phyloP scores from a whole-genome alignment of 1,140 invertebrate species.

The Lordiphosa stackelbergi region DNA sequence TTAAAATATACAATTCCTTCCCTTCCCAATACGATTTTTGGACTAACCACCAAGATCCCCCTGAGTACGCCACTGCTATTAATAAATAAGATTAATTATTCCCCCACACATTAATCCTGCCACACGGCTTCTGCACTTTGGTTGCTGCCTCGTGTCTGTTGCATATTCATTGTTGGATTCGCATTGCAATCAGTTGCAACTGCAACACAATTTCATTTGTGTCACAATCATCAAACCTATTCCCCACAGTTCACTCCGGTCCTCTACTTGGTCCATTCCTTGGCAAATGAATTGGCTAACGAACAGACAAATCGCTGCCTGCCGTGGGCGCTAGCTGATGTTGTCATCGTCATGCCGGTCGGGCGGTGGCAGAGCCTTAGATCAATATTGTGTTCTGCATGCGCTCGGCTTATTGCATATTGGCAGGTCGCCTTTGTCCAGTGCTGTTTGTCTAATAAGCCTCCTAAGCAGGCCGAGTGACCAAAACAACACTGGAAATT shows the following conservation, averaged over 20 bases:
- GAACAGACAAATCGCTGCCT: conserved; percentile 36
- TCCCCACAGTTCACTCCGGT: neutral
- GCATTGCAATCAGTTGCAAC: too few relatives aligned
- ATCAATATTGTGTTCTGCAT: conserved; percentile 27
- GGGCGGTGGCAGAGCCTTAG: conserved; percentile 1
- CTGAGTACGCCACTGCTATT: too few relatives aligned
- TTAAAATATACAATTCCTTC: too few relatives aligned
- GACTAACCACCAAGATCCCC: too few relatives aligned
- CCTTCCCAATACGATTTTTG: too few relatives aligned
- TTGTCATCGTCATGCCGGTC: conserved; percentile 17
- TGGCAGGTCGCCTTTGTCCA: conserved; percentile 26
- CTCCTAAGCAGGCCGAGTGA: conserved; percentile 50
- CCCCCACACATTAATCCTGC: too few relatives aligned
- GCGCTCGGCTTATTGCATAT: conserved; percentile 22
- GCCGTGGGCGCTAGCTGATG: conserved; percentile 19
- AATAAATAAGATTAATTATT: too few relatives aligned
- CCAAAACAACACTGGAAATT: conserved; percentile 30
- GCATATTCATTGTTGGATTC: too few relatives aligned
- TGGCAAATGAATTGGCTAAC: conserved; percentile 59
- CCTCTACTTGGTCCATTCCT: conserved; percentile 2
- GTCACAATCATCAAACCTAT: neutral
- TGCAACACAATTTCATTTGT: too few relatives aligned
- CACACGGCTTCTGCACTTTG: too few relatives aligned
- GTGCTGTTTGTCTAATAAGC: conserved; percentile 54
- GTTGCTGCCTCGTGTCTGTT: too few relatives aligned